Evolutionary conservation across 2,113 vertebrate genomes (phyloP), one percentile per base, ranked within the genome.

Genomic region (Callaeas wilsoni): DNA sequence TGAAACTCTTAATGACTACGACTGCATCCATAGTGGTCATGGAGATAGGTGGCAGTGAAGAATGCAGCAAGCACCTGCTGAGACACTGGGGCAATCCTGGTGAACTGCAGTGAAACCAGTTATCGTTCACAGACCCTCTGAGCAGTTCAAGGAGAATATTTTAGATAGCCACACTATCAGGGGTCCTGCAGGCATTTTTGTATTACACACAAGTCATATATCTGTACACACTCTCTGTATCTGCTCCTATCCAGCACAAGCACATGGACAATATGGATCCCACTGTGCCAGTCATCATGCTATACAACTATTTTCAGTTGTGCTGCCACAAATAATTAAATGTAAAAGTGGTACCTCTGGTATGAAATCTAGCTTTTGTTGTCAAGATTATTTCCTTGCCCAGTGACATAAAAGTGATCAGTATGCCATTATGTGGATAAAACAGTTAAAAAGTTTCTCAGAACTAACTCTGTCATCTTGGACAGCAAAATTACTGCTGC

Each of bases 381-480:
- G 74, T 83, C 74, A 68, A 93, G 68, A 95, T 90, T 88, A 95
- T 74, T 94, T 95, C 71, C 37, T 85, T 91, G 87, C 35, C 87
- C 87, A 73, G 41, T 85, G 91, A 96, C 87, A 90, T 35, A 63
- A 80, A 92, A 93, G 46, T 74, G 79, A 86, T 78, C 39, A 59
- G 83, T 59, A 90, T 62, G 60, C 68, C 89, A 93, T 84, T 94
- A 90, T 74, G 89, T 84, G 86, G 89, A 90, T 89, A 94, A 95
- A 92, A 89, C 76, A 87, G 94, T 92, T 92, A 56, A 95, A 93
- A 94, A 96, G 91, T 92, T 96, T 90, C 41, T 90, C 73, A 89
- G 89, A 94, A 94, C 86, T 94, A 93, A 90, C 86, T 93, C 75
- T 81, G 86, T 95, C 94, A 96, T 87, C 71, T 73, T 81, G 93